Evolutionary conservation across 1,140 invertebrate genomes (phyloP).

Genomic region (Leptinotarsa undecemlineata): DNA sequence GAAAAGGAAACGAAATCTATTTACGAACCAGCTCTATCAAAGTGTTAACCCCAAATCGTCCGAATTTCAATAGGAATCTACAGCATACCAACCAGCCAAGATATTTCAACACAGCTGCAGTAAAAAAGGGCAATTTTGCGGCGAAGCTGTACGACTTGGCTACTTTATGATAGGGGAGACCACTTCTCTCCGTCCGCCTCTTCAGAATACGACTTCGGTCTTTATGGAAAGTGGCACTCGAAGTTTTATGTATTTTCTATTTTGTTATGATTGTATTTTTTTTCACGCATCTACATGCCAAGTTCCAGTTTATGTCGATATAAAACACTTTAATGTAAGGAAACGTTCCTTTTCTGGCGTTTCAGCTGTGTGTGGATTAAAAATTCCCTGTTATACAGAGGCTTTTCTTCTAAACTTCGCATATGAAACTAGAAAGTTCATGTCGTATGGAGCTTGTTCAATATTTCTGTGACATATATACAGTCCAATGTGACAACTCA

Average conservation of each 20-base stretch:
- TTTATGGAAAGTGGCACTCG: conserved; percentile 30
- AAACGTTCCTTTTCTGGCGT: neutral
- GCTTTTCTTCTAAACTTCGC: no score
- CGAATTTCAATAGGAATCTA: conserved; percentile 25
- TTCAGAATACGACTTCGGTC: conserved; percentile 6
- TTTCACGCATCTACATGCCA: conserved; percentile 1
- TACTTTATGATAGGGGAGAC: conserved; percentile 25
- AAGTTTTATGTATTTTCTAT: conserved; percentile 32
- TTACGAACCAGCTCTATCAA: neutral
- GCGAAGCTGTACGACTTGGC: conserved; percentile 20
- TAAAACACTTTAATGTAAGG: neutral
- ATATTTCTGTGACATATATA: no score
- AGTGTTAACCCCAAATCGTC: neutral
- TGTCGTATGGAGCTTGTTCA: no score
- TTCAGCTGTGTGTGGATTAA: neutral
- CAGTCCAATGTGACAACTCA: no score
- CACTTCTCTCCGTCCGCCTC: conserved; percentile 2
- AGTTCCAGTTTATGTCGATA: conserved; percentile 3
- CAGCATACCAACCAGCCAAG: conserved; percentile 17
- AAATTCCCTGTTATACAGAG: neutral
- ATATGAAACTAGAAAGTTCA: no score
- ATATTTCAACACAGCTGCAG: conserved; percentile 20
- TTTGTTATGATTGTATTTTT: conserved; percentile 30
- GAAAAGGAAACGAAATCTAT: no score
- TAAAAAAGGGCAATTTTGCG: conserved; percentile 31